Conservation (phyloP, 2,113 vertebrate species). For the Microcebus lehilahytsara region DNA sequence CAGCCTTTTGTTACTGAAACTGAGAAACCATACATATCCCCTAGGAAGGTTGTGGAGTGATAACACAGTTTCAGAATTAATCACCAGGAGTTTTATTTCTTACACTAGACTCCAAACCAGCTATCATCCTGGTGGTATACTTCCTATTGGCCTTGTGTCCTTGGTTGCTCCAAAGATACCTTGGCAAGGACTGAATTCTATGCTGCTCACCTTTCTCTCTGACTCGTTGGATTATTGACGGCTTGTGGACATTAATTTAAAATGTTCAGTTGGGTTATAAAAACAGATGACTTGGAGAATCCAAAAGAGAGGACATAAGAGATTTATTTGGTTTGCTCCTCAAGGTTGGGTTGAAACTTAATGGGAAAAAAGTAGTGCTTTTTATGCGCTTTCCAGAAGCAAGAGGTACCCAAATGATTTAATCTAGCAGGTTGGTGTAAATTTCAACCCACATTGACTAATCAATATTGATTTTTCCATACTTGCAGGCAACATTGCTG, state of each 20-base stretch:
- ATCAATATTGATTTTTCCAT: background rate
- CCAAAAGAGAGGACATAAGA: background rate
- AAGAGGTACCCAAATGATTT: background rate
- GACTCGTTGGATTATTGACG: background rate
- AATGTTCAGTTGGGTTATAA: background rate
- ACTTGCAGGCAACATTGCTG: background rate
- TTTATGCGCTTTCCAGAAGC: background rate
- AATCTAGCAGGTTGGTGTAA: background rate
- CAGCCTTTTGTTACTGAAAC: background rate
- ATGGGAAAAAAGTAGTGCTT: background rate
- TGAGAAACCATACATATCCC: background rate
- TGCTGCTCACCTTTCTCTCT: background rate
- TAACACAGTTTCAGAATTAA: background rate
- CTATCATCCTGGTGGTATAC: background rate
- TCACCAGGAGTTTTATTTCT: background rate
- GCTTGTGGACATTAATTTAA: conserved; percentile 16
- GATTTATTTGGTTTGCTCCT: background rate
- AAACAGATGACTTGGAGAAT: background rate
- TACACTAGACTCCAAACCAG: background rate
- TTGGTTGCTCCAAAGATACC: background rate
- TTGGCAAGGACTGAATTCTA: background rate
- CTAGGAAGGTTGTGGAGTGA: background rate
- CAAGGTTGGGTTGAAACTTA: background rate
- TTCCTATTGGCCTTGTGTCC: background rate
- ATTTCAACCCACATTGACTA: background rate